These are phyloP conservation scores for Pseudomugil tenellus DNA, from an alignment of 2,797 vertebrate species.

Conservation along the genomic window DNA sequence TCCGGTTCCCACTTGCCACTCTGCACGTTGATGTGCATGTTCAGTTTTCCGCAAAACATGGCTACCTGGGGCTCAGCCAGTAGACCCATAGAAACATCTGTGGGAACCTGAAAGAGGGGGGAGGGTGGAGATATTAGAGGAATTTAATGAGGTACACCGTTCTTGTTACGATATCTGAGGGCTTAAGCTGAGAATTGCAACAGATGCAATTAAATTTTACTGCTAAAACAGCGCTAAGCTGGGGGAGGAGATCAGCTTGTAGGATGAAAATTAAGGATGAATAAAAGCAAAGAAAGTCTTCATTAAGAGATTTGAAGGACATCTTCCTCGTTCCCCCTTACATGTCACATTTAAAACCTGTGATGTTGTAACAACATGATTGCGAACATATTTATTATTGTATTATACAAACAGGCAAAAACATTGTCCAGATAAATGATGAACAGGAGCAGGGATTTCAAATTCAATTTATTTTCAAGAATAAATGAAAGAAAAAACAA, in stretches of 20 bases:
- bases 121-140: neutral
- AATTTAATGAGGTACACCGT: constrained; percentile 46
- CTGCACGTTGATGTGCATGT: constrained; percentile 98
- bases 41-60: constrained; percentile 97
- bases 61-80: constrained; percentile 96
- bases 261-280: constrained; percentile 37
- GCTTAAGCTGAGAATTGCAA: constrained; percentile 44
- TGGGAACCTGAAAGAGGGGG: constrained; percentile 75
- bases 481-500: constrained; percentile 44
- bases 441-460: neutral
- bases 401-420: neutral
- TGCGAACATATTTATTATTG: constrained; percentile 5
- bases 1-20: constrained; percentile 98
- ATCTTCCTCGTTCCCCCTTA: neutral
- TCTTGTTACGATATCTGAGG: constrained; percentile 23
- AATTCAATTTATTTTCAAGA: constrained; percentile 41
- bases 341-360: constrained; percentile 1
- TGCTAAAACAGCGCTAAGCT: constrained; percentile 26
- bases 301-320: neutral
- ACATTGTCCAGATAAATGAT: neutral
- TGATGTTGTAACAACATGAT: neutral
- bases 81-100: constrained; percentile 80
- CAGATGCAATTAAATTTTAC: constrained; percentile 63
- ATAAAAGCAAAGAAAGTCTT: neutral
- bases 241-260: constrained; percentile 35